Evolutionary conservation across 1,140 invertebrate genomes (phyloP).

Genomic region (Anthonomus grandis): DNA sequence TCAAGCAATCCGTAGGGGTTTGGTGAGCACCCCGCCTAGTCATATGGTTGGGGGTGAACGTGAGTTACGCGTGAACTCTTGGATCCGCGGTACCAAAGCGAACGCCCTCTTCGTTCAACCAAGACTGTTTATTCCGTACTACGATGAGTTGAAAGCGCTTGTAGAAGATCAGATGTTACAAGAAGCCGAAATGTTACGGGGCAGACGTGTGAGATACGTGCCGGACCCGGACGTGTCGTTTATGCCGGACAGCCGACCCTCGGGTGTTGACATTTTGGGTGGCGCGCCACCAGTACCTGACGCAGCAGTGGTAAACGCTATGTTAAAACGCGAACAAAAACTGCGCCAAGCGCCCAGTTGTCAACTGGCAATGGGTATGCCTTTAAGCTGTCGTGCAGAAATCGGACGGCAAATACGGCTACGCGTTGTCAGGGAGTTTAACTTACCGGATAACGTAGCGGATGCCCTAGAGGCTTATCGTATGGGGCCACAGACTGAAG

Average conservation of each 20-base stretch:
- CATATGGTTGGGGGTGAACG: conserved; percentile 79
- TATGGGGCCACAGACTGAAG: conserved; percentile 22
- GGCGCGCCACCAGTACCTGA: conserved; percentile 68
- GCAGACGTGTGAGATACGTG: conserved; percentile 62
- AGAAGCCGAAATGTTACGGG: conserved; percentile 72
- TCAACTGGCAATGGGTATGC: conserved; percentile 71
- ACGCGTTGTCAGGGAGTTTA: conserved; percentile 89
- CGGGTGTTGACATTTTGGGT: conserved; percentile 60
- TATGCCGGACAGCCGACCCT: conserved; percentile 73
- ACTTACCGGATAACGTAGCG: conserved; percentile 86
- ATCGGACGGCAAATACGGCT: conserved; percentile 77
- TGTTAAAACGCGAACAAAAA: conserved; percentile 84
- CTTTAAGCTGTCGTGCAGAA: conserved; percentile 71
- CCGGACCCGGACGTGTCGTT: conserved; percentile 88
- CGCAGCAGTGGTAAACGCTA: conserved; percentile 68
- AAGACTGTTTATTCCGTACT: conserved; percentile 88
- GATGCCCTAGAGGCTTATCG: conserved; percentile 67
- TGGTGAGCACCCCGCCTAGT: conserved; percentile 80
- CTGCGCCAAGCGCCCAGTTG: conserved; percentile 75
- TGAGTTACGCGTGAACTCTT: conserved; percentile 74
- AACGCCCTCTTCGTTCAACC: conserved; percentile 82
- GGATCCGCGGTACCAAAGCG: conserved; percentile 75
- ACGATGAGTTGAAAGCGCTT: conserved; percentile 88
- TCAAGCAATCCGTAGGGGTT: conserved; percentile 75
- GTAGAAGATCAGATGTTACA: conserved; percentile 81